Conservation (phyloP, 2,113 vertebrate species). For the Desmodus rotundus region DNA sequence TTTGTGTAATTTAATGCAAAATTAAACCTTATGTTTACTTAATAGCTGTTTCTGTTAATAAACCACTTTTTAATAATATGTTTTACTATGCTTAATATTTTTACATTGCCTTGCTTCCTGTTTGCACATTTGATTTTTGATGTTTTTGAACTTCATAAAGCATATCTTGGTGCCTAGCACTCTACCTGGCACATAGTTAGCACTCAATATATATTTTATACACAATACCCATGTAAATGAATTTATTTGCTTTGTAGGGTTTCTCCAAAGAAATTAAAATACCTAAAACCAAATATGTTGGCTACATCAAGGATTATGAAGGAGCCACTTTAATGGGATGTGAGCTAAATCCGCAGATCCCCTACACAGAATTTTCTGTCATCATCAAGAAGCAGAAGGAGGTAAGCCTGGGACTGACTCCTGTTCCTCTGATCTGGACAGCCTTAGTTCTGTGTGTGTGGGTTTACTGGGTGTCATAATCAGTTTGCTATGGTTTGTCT, state of each 20-base stretch:
- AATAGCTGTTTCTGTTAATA: neutral
- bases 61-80: neutral
- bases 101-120: neutral
- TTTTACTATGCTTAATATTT: neutral
- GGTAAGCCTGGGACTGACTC: conserved; percentile 75
- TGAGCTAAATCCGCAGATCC: conserved; percentile 96
- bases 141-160: neutral
- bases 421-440: neutral
- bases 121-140: neutral
- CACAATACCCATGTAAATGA: neutral
- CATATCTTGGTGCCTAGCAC: neutral
- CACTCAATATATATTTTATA: neutral
- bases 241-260: conserved; percentile 82
- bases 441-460: accelerated
- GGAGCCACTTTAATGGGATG: conserved; percentile 99
- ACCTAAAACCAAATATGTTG: conserved; percentile 95
- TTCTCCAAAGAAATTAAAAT: conserved; percentile 99
- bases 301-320: conserved; percentile 99
- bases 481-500: neutral
- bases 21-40: neutral
- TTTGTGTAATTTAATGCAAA: neutral
- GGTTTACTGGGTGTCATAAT: too few species aligned
- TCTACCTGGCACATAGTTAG: neutral
- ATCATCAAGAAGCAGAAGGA: conserved; percentile 99
- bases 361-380: conserved; percentile 98